Evolutionary conservation across 1,140 invertebrate species (phyloP), one percentile per base, ranked within the genome.

Genomic region (Phthorimaea operculella): DNA sequence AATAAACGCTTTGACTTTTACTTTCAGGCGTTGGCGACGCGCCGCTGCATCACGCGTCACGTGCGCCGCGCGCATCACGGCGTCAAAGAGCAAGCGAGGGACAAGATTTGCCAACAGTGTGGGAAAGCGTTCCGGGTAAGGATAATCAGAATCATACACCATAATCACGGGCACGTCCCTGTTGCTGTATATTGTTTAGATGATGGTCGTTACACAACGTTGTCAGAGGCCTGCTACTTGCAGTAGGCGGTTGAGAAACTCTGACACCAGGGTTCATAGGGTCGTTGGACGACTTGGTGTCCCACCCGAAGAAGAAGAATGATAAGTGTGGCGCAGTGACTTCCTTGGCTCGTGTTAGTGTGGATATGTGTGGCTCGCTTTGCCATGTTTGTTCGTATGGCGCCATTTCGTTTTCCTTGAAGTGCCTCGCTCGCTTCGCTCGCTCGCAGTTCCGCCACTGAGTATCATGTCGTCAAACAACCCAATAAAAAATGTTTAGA

Each of bases 31-130:
- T 18, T 50, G 18, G 48, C 48, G 1, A 50, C 48, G 3, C 48
- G 48, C 11, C 48, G 48, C 15, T 50, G 48, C 21, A 50, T 50
- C 17, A 50, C 48, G 1, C 8, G 48, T 10, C 48, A 50, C 48
- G 48, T 67, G 42, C 33, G 68, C 1, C 62, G 68, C 1, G 62
- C 71, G 4, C 77, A 80, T 33, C 33, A 57, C 12, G 59, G 57
- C 33, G 33, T 55, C 1, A 55, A 55, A n/a, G 56, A 58, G 21
- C 56, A 12, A 44, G 53, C 44, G 1, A 48, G 34, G 14, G 57
- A 55, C 51, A 58, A 56, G 47, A 53, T 53, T 9, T 58, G 50
- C 39, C 57, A 53, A 44, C 54, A 21, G n/a, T 62, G 58, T 10
- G 60, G 57, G 3, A 58, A 56, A 11, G 56, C 60, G 9, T 58